Base-by-base conservation (phyloP, 1,140 invertebrate genomes). In the Drosophila azteca region DNA sequence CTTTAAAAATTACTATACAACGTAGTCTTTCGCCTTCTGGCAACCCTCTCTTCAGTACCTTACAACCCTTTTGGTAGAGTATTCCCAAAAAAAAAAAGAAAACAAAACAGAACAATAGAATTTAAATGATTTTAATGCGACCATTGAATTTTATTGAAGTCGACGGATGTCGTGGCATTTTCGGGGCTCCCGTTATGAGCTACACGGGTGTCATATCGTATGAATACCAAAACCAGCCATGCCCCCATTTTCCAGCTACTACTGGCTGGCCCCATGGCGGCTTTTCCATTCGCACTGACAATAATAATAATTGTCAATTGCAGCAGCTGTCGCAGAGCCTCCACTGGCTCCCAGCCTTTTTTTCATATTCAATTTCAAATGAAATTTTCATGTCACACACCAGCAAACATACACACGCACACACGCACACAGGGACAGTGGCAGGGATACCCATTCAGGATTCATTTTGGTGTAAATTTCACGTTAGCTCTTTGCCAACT, bases 231-330 rank as follows among this genome's bases (percentile, higher is more conserved):
- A 44, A 54, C 31, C 17, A 20, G 17, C 17, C 17, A 20, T 20
- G 17, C 17, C 17, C 17, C 17, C 17, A 20, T 20, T 20, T 20
- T 20, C 17, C 17, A 20, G 17, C 17, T 20, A 20, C 22, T 24
- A 24, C 22, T 24, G 22, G 22, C 9, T 35, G 31, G 31, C 31
- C 35, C 35, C 35, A 39, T 13, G 48, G 44, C 39, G 65, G 48
- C 67, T 62, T 64, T 67, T 82, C 70, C 70, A 82, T 87, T 88
- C 83, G 66, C 83, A 82, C 74, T 83, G 83, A 87, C 82, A 87
- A 87, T 87, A 87, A 87, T 87, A 87, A 87, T 87, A 87, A 87
- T 87, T 87, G 82, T 87, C 82, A 87, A 88, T 87, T 88, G 82
- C 82, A 87, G 83, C 82, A 87, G 83, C 75, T 84, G 81, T 70